A percentile compares a stretch with the other conserved stretches of the same genome.
Evolutionary conservation across 2,888 invertebrate species (phyloP).

Genomic region (Napeogenes inachia): DNA sequence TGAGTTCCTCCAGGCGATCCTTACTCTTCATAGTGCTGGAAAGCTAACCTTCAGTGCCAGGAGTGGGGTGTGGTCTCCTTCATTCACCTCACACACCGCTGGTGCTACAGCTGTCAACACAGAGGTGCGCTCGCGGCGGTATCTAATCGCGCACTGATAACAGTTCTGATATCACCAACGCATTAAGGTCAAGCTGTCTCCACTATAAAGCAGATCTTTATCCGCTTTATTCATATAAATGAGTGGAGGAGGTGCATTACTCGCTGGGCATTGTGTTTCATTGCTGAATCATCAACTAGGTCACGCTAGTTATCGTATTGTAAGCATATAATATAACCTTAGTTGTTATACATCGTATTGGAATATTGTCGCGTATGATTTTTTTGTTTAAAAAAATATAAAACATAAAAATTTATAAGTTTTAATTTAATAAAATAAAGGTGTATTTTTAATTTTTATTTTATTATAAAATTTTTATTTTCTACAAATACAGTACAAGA

Average conservation of each 20-base stretch:
- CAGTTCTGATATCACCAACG: slow-evolving; percentile 39
- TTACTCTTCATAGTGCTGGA: slow-evolving; percentile 62
- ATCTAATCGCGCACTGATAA: slow-evolving; percentile 65
- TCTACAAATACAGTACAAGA: too few relatives aligned
- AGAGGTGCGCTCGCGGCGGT: slow-evolving; percentile 50
- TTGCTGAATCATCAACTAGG: background rate
- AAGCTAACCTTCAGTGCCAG: slow-evolving; percentile 39
- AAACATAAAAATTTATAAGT: too few relatives aligned
- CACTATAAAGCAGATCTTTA: slow-evolving; percentile 7
- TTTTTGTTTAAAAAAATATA: too few relatives aligned
- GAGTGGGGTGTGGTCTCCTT: slow-evolving; percentile 74
- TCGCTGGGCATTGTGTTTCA: slow-evolving; percentile 8
- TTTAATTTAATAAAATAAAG: too few relatives aligned
- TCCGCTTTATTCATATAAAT: slow-evolving; percentile 10
- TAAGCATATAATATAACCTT: background rate
- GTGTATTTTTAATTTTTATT: too few relatives aligned
- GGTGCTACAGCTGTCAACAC: slow-evolving; percentile 39
- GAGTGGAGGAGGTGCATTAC: background rate
- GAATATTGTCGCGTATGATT: too few relatives aligned
- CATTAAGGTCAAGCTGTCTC: slow-evolving; percentile 15
- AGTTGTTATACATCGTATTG: too few relatives aligned
- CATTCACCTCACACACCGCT: slow-evolving; percentile 54
- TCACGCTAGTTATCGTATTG: background rate
- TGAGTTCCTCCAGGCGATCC: slow-evolving; percentile 66
- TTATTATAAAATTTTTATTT: too few relatives aligned